Conservation (phyloP, 2,888 invertebrate species). For the Beris chalybata region DNA sequence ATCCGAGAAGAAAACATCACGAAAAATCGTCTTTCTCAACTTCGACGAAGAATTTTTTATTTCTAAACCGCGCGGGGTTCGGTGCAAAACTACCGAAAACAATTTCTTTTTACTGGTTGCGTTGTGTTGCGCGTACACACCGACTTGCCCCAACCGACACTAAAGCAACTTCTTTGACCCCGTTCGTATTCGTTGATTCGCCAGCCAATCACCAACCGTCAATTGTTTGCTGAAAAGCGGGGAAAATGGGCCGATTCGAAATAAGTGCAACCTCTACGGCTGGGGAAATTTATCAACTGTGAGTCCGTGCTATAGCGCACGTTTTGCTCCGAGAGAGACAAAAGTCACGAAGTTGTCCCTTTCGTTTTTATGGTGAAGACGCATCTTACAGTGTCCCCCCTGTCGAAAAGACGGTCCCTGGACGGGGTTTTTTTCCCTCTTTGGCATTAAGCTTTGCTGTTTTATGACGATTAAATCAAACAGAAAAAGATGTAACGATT, state of each 20-base stretch:
- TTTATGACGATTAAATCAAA: constrained; percentile 14
- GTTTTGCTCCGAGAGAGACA: too few relatives aligned
- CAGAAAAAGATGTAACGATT: constrained; percentile 17
- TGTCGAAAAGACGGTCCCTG: too few relatives aligned
- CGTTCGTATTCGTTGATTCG: not conserved
- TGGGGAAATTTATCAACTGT: too few relatives aligned
- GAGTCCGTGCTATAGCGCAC: too few relatives aligned
- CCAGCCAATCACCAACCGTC: constrained; percentile 1
- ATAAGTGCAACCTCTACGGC: too few relatives aligned
- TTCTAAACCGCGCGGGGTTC: constrained; percentile 28
- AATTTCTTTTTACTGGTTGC: constrained; percentile 9
- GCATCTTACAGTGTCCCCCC: too few relatives aligned
- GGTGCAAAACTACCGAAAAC: constrained; percentile 15
- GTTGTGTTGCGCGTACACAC: not conserved
- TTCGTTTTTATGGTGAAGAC: too few relatives aligned
- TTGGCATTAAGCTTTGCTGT: constrained; percentile 2
- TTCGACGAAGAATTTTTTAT: not conserved
- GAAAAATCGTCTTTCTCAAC: not conserved
- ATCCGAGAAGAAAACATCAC: not conserved
- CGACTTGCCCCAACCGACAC: not conserved
- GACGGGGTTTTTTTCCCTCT: constrained; percentile 1
- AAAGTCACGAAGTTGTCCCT: too few relatives aligned
- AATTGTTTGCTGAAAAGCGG: constrained; percentile 4
- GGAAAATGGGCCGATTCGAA: constrained; percentile 12
- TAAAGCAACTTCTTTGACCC: not conserved